A percentile compares a stretch with the other conserved stretches of the same genome.
Evolutionary conservation across 2,888 invertebrate species (phyloP).

Genomic region (Chrysolina oricalcia): DNA sequence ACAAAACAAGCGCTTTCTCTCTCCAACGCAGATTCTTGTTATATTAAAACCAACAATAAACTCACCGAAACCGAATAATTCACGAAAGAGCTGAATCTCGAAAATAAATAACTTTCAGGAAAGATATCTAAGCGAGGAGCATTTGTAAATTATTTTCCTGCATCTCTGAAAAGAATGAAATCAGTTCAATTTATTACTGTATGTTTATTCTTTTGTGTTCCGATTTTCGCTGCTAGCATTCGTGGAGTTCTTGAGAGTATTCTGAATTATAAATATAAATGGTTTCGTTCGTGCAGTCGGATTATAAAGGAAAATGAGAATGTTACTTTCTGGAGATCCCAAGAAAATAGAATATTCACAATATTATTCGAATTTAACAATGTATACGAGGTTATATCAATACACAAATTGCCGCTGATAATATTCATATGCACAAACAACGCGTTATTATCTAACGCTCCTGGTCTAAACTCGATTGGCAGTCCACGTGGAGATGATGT

Average conservation of each 20-base stretch:
- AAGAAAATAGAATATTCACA: not conserved
- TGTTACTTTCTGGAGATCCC: not conserved
- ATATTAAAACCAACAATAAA: conserved; percentile 44
- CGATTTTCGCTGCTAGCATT: not conserved
- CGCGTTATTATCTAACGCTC: no score
- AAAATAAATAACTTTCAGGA: conserved; percentile 36
- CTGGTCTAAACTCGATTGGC: no score
- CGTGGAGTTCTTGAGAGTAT: not conserved
- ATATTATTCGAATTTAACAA: not conserved
- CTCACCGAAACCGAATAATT: conserved; percentile 37
- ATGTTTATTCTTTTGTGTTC: conserved; percentile 11
- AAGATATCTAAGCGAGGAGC: conserved; percentile 29
- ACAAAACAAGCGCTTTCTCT: conserved; percentile 35
- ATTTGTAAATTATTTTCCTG: conserved; percentile 38
- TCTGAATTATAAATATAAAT: not conserved
- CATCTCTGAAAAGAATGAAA: conserved; percentile 31
- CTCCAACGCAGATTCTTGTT: conserved; percentile 38
- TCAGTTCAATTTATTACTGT: conserved; percentile 25
- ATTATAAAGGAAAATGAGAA: not conserved
- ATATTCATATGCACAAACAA: no score
- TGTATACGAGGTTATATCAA: no score
- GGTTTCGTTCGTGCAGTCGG: not conserved
- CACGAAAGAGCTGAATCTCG: conserved; percentile 32
- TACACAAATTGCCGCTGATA: no score
- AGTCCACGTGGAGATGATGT: no score